Percentiles rank a stretch among this genome's conserved stretches.
Conservation (phyloP, 2,797 vertebrate species). For the Cirrhinus mrigala region DNA sequence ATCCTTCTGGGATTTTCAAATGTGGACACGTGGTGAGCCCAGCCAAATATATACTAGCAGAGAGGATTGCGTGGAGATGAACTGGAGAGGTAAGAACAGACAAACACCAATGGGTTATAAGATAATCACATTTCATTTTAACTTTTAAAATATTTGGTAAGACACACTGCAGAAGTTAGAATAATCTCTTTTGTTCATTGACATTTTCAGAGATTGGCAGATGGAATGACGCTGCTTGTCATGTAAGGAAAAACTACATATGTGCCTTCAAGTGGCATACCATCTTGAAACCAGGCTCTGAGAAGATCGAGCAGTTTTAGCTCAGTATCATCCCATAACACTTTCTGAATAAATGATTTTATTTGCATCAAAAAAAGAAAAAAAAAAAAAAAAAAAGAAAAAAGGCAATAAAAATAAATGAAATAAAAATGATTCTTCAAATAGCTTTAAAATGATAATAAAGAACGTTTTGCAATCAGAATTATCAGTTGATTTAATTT, state of each 20-base stretch:
- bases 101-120: no score
- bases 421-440: constrained; percentile 8
- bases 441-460: constrained; percentile 13
- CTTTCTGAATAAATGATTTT: neutral
- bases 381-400: neutral
- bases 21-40: no score
- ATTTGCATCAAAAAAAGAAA: neutral
- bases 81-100: no score
- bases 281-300: neutral
- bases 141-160: no score
- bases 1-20: no score
- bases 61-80: no score
- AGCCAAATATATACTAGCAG: no score
- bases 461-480: neutral
- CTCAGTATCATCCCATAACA: neutral
- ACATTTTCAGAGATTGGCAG: neutral
- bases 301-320: constrained; percentile 3
- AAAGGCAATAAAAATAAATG: neutral
- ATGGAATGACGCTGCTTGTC: neutral
- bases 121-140: no score
- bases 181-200: no score
- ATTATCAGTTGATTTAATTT: neutral
- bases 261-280: neutral
- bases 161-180: no score
- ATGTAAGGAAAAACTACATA: neutral